Base-by-base conservation (phyloP, 1,140 invertebrate genomes). In the Epicauta chinensis region DNA sequence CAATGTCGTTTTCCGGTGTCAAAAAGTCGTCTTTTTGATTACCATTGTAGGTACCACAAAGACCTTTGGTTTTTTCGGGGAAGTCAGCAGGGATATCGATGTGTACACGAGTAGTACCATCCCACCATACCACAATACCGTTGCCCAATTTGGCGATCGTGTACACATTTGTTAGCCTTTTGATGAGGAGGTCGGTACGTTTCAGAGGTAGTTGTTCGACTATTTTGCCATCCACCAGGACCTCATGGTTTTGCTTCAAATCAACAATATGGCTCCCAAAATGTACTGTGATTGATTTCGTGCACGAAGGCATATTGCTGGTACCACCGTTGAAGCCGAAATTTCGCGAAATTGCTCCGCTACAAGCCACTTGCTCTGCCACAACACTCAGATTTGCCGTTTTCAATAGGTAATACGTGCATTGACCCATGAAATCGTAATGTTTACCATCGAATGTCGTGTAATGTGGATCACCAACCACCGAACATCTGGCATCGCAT, bases 1-100 rank as follows among this genome's bases (percentile, higher is more conserved):
- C 91, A 0, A 87, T 68, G 63, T 93, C 89, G 12, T 86, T 85
- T 64, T 92, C 85, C 0, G 85, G 87, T 0, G 91, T 93, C 4
- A 89, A 62, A 68, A 94, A 93, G 67, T 96, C 92, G 65, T 94
- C 89, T 60, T 86, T 85, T 64, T 91, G 89, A 63, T 91, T 92
- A 10, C 79, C 72, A 50, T 87, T 90, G 64, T 91, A 94, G 0
- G 89, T 93, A 13, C 92, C 92, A 63, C 92, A 96, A 4, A 96
- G 75, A 52, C 91, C 92, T 69, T 72, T 72, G 3, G 81, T 83
- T 60, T 82, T 75, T 50, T 80, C 82, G 23, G 81, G 75, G 58
- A 89, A 84, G 37, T 75, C 68, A 1, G 87, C 73, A 4, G 89
- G 88, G 0, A 85, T 85, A 61, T 90, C 86, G 12, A 95, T 79